Conservation (phyloP, 2,888 invertebrate species). For the Pristionchus entomophagus region DNA sequence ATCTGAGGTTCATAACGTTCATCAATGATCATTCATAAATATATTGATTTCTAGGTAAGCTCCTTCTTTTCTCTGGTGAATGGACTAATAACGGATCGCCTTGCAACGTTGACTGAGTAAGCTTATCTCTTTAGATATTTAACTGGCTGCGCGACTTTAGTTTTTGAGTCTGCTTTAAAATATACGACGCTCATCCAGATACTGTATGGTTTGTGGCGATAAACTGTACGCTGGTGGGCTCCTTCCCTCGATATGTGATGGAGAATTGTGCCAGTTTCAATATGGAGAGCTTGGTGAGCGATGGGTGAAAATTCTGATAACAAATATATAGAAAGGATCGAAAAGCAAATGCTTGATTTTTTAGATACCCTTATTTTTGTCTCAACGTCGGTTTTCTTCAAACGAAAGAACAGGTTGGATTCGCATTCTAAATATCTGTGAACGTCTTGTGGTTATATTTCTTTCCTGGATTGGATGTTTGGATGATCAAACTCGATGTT, state of each 20-base stretch:
- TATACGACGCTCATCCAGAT: not conserved
- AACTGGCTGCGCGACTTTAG: not conserved
- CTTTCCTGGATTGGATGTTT: too few relatives aligned
- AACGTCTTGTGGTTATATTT: too few relatives aligned
- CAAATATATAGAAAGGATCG: too few relatives aligned
- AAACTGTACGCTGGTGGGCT: not conserved
- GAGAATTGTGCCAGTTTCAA: not conserved
- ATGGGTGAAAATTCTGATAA: too few relatives aligned
- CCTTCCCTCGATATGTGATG: conserved; percentile 10
- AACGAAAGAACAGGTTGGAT: too few relatives aligned
- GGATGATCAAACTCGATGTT: too few relatives aligned
- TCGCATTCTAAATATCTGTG: too few relatives aligned
- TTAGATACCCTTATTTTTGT: too few relatives aligned
- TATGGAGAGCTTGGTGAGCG: conserved; percentile 9
- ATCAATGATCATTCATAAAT: too few relatives aligned
- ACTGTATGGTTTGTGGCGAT: not conserved
- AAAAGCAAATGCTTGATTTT: too few relatives aligned
- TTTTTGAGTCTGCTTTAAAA: not conserved
- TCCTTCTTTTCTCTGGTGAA: not conserved
- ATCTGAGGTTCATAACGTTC: too few relatives aligned
- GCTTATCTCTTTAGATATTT: not conserved
- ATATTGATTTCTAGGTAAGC: not conserved
- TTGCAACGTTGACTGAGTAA: not conserved
- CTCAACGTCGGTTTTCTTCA: too few relatives aligned
- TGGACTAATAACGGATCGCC: not conserved